Base-by-base conservation (phyloP, 2,888 invertebrate genomes). In the Linnaemya tessellans region DNA sequence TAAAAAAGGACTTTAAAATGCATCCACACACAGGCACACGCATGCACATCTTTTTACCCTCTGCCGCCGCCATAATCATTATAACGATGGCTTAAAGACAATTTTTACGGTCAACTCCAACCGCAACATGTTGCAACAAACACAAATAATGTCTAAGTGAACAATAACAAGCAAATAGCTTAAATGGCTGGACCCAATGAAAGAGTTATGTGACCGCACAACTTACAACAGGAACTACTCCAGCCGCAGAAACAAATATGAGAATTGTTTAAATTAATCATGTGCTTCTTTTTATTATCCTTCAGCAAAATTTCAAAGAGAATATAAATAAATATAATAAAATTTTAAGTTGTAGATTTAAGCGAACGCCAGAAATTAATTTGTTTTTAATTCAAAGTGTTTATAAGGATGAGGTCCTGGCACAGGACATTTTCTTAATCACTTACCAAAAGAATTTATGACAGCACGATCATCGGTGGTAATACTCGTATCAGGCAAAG, bases 51-150 rank as follows among this genome's bases (percentile, higher is more conserved):
- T 13, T 46, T n/a, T n/a, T n/a, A n/a, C n/a, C n/a, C n/a, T n/a
- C n/a, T n/a, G n/a, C n/a, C 49, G 18, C 38, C 46, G 18, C 20
- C 58, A 49, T 15, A 65, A 7, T 30, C 18, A 35, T 54, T 25
- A 46, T 49, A 56, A 25, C 46, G 65, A 38, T 60, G 46, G 13
- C 46, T 73, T 38, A 41, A 70, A 77, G 62, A 54, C 56, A 65
- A 46, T 73, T 70, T 64, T 71, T 62, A 73, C 77, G 80, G 68
- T 75, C 51, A 82, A 74, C 22, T 75, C 70, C 82, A 85, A 85
- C 84, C 82, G 43, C 84, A 85, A 85, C 84, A 85, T 75, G 84
- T 82, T 85, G 84, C 68, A 85, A 79, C 79, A 46, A 30, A 51
- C 49, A 22, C 58, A 41, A 64, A 51, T 22, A 41, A 20, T 8